Conservation (phyloP, 2,888 invertebrate species). For the Sinelater perroti region DNA sequence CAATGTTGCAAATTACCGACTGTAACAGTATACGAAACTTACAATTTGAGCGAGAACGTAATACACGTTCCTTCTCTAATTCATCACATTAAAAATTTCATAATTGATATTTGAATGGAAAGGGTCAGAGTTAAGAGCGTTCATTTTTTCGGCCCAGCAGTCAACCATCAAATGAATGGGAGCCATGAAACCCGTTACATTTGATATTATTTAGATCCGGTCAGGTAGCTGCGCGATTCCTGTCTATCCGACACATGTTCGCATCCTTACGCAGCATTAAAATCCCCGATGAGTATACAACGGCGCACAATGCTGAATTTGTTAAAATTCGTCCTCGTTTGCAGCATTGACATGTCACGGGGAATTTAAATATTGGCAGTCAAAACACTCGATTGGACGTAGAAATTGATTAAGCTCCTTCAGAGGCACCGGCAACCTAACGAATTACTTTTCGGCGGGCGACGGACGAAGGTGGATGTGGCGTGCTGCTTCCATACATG, state of each 20-base stretch:
- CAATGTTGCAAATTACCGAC: conserved; percentile 8
- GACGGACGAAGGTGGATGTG: conserved; percentile 32
- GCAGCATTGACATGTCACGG: conserved; percentile 11
- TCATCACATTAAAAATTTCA: conserved; percentile 12
- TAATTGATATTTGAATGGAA: conserved; percentile 41
- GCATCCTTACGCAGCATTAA: conserved; percentile 18
- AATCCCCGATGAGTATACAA: not conserved
- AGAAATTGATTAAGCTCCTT: conserved; percentile 28
- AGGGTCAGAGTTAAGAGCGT: conserved; percentile 29
- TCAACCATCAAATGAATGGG: conserved; percentile 34
- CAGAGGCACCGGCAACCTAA: conserved; percentile 26
- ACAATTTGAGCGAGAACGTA: not conserved
- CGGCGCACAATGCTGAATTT: conserved; percentile 7
- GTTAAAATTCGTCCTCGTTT: conserved; percentile 10
- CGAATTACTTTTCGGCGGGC: conserved; percentile 36
- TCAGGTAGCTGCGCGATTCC: conserved; percentile 50
- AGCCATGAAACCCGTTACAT: conserved; percentile 47
- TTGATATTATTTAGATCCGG: conserved; percentile 50
- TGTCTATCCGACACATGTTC: conserved; percentile 48
- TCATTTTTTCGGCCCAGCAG: conserved; percentile 40
- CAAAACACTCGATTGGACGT: conserved; percentile 32
- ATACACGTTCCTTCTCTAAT: not conserved
- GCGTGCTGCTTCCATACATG: conserved; percentile 46
- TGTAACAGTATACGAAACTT: too few species aligned
- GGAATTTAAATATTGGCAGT: conserved; percentile 30